phyloP scores from a whole-genome alignment of 2,888 invertebrate species.

The Mythimna impura region DNA sequence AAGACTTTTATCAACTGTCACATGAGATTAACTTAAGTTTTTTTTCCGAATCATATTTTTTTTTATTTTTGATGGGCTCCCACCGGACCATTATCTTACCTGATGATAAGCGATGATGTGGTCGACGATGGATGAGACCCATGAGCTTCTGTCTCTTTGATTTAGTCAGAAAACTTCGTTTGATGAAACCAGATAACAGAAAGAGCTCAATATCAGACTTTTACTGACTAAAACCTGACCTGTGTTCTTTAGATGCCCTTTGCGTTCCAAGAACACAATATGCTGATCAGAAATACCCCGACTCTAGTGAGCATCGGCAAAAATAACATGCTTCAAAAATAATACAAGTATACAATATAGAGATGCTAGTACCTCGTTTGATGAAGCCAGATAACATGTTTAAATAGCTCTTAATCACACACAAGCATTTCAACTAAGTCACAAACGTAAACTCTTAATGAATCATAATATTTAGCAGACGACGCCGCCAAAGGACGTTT shows the following conservation, averaged over 20 bases:
- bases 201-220: no score
- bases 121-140: no score
- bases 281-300: no score
- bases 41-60: neutral
- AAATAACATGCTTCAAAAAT: neutral
- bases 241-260: no score
- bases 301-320: neutral
- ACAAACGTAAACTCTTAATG: slow-evolving; percentile 47
- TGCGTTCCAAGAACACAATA: no score
- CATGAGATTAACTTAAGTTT: neutral
- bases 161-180: no score
- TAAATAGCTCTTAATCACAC: slow-evolving; percentile 18
- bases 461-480: slow-evolving; percentile 58
- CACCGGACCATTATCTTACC: no score
- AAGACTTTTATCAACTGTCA: slow-evolving; percentile 7
- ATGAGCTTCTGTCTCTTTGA: no score
- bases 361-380: neutral
- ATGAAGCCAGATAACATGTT: slow-evolving; percentile 11
- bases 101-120: no score
- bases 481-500: slow-evolving; percentile 45
- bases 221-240: no score
- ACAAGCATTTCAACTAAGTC: slow-evolving; percentile 20
- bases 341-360: neutral
- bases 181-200: no score
- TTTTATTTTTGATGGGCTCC: no score